Base-by-base conservation (phyloP, 1,140 invertebrate genomes). In the Neoseiulus cucumeris region DNA sequence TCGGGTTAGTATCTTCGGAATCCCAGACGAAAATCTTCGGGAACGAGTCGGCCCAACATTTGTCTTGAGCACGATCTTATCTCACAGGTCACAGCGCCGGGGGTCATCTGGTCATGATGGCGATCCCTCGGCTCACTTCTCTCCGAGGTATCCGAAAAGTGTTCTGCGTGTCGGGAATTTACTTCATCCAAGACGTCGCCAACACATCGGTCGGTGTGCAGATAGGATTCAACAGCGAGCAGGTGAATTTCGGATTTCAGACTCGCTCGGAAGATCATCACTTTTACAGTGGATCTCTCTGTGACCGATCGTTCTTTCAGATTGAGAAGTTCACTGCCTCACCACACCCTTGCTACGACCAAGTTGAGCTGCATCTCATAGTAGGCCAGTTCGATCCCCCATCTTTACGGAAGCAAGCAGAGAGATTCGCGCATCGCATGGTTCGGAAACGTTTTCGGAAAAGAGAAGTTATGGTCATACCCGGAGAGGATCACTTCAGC, bases 21-120 rank as follows among this genome's bases (percentile, higher is more conserved):
- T 6, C 28, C 7, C 18, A 22, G 14, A 47, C 4, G 4, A 47
- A 4, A 22, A 14, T 28, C 45, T 6, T 47, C 45, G 7, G 5
- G 18, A 22, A 7, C 14, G 45, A 20, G 18, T 47, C 28, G 4
- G 4, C 45, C 4, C 4, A 47, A 22, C 18, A 28, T 28, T 47
- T 28, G 45, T 5, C 45, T 5, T 22, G 18, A 14, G 14, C 4
- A 47, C 18, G 45, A 47, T 28, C 12, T 44, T 44, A 47, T 47
- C 28, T 47, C 28, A 4, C 45, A 59, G 51, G 51, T 29, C 51
- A 59, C 51, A 59, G 51, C 51, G 51, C 51, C 33, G 51, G 51
- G 14, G 51, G 51, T 29, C 51, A 59, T 33, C 22, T 59, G 51
- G 4, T 59, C 33, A 59, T 59, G 51, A 20, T 33, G 2, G 51